Base-by-base conservation (phyloP, 2,888 invertebrate genomes). In the Seira musarum region DNA sequence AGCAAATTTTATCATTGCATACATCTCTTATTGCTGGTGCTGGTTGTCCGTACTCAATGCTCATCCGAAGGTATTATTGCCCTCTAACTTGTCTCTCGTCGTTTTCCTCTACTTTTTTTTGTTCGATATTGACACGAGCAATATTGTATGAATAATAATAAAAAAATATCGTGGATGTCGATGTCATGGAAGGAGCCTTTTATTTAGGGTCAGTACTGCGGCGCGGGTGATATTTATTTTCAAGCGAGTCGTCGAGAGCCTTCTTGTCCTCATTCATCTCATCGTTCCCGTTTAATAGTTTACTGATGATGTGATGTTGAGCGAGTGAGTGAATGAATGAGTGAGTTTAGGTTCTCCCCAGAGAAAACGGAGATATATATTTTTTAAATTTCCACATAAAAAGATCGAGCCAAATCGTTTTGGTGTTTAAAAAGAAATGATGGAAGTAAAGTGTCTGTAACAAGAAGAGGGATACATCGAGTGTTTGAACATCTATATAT, bases 41-140 rank as follows among this genome's bases (percentile, higher is more conserved):
- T 46, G 30, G 30, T 30, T 30, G 30, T 8, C 8, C 3, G 30
- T 30, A 30, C 30, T 30, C 30, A 30, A 30, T 30, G 73, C 68
- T 80, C 80, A 74, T 80, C 70, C 65, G 60, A 67, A 74, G 66
- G 74, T 80, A 64, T 80, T 80, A 80, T 74, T 80, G 80, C 80
- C 80, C 80, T 80, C 74, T 80, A 80, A 80, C 80, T 80, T 74
- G 80, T 80, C 74, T 69, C 70, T 30, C 8, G 2, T 8, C 25
- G 53, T 73, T 66, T 61, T 80, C 64, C 24, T 63, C 64, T 72
- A 19, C 61, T 77, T 77, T 79, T 70, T 74, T 74, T 2, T 30
- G 30, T 5, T 5, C 30, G 2, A 80, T 80, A 74, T 66, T 80
- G 80, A 69, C 70, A 70, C 63, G 64, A 40, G 68, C 73, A 79